Base-by-base conservation (phyloP, 1,140 invertebrate species). In the Acromyrmex echinatior region DNA sequence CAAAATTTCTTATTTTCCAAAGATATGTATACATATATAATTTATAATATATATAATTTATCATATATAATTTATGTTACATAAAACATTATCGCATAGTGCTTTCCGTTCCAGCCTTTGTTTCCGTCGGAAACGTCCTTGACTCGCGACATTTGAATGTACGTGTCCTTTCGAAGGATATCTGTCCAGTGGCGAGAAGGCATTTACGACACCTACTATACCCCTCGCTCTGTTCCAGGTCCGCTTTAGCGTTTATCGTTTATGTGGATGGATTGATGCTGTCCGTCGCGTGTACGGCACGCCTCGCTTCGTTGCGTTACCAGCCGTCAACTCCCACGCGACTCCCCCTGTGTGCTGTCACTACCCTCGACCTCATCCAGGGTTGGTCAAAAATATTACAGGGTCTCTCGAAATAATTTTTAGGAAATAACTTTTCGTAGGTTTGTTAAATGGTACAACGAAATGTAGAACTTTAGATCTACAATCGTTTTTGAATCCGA, bases 191-290 rank as follows among this genome's bases (percentile, higher is more conserved):
- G 63, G 16, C 49, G 78, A 68, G 49, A 56, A 68, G 70, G 56
- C 56, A 84, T 76, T 84, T 76, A 76, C 45, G 56, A 74, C 70
- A 16, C 0, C 80, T n/a, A 76, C 70, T 62, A 45, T 63, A 62
- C 56, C 39, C 35, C 51, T 68, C 53, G 77, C 71, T 87, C 88
- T 73, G 56, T 86, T 86, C 58, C 35, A 76, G 90, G 89, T 87
- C 92, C 91, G 88, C 90, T 91, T 91, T 91, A 90, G 76, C 92
- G 93, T 93, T 94, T 93, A 94, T 92, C 94, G 93, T 95, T 94
- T 95, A 94, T 92, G 93, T 94, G 94, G 93, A 95, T 95, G 94
- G 93, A 94, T 95, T 94, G 94, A 95, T 94, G 94, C 94, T 93
- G 94, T 91, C 92, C 93, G 93, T 90, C 91, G 93, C 94, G 94